phyloP scores from a whole-genome alignment of 2,797 vertebrate genomes.

The Xerus rutilus region DNA sequence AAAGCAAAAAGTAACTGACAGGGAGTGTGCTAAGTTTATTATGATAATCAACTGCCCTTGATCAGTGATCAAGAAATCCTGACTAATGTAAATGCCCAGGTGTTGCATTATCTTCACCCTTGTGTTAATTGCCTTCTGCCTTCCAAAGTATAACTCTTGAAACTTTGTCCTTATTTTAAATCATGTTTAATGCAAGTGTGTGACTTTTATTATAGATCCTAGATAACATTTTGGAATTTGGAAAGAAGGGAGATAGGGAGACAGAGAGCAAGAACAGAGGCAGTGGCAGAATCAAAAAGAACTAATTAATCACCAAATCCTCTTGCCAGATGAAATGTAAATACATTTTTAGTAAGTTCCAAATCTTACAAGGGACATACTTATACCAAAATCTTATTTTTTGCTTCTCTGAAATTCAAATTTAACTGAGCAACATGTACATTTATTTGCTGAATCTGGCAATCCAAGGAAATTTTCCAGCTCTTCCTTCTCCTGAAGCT shows the following conservation, averaged over 20 bases:
- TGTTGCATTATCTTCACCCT: constrained; percentile 11
- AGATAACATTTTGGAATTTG: constrained; percentile 16
- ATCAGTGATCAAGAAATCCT: background rate
- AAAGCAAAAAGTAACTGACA: background rate
- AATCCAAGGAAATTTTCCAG: background rate
- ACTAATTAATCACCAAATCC: background rate
- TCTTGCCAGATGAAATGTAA: background rate
- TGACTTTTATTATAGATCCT: background rate
- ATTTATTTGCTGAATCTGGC: background rate
- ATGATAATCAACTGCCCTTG: background rate
- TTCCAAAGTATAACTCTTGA: background rate
- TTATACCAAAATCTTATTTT: background rate
- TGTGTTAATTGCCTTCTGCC: constrained; percentile 10
- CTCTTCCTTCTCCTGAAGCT: background rate
- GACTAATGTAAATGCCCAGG: background rate
- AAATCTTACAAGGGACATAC: background rate
- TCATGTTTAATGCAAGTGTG: background rate
- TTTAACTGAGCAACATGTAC: background rate
- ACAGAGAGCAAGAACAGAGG: background rate
- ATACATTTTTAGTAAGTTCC: background rate
- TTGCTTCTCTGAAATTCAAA: constrained; percentile 34
- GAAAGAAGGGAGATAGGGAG: background rate
- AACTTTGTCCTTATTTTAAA: constrained; percentile 55
- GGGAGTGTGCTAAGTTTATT: background rate
- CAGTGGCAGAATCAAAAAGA: background rate